Percentiles rank a stretch among this genome's conserved stretches.
phyloP scores from a whole-genome alignment of 2,113 vertebrate species.

The Petroica traversi region DNA sequence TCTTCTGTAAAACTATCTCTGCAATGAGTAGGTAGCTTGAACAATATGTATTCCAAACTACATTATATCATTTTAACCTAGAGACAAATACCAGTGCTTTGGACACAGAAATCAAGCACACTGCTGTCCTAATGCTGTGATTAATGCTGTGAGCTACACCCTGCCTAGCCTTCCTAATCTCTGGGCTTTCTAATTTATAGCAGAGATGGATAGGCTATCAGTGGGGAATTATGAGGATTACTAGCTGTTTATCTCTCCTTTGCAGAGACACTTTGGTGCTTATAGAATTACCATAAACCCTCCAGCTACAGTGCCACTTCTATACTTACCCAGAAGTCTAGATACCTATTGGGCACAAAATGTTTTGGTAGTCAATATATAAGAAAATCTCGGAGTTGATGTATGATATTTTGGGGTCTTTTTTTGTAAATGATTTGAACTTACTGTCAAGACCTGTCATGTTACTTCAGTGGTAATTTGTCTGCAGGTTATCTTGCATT shows the following conservation, averaged over 20 bases:
- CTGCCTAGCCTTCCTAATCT: constrained; percentile 54
- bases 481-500: constrained; percentile 42
- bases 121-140: constrained; percentile 54
- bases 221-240: constrained; percentile 76
- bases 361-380: constrained; percentile 20
- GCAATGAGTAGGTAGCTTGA: neutral
- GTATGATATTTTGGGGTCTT: neutral
- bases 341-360: neutral
- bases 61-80: neutral
- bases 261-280: constrained; percentile 65
- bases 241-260: constrained; percentile 72
- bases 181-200: constrained; percentile 72
- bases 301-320: constrained; percentile 37
- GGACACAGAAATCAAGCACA: constrained; percentile 4
- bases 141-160: constrained; percentile 58
- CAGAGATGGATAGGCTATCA: constrained; percentile 76
- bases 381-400: neutral
- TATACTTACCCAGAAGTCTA: constrained; percentile 12
- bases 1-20: neutral
- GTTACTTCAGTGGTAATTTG: constrained; percentile 27
- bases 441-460: constrained; percentile 19
- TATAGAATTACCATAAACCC: constrained; percentile 66
- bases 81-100: constrained; percentile 6
- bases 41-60: neutral
- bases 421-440: neutral